These are phyloP conservation scores for Corythaeola cristata DNA, from an alignment of 2,113 vertebrate genomes.

Conservation along the genomic window DNA sequence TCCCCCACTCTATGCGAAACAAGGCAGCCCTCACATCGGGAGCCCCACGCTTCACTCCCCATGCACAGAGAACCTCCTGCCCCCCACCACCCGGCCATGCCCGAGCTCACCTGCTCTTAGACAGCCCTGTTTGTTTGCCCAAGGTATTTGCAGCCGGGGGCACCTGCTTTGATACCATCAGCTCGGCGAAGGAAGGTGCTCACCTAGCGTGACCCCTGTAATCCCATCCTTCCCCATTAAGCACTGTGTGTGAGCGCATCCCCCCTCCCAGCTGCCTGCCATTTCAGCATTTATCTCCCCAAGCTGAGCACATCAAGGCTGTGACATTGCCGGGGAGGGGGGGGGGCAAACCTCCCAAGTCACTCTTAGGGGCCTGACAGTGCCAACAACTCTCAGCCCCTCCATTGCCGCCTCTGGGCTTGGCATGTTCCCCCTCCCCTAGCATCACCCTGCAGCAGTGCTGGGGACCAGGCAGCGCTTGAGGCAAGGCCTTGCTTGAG, in stretches of 20 bases:
- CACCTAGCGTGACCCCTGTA: slow-evolving; percentile 75
- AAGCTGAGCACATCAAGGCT: not conserved
- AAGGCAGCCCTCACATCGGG: not conserved
- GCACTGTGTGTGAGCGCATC: slow-evolving; percentile 15
- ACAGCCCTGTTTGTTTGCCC: slow-evolving; percentile 72
- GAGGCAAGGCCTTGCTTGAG: not conserved
- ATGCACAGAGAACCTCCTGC: not conserved
- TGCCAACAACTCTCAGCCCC: too few species aligned
- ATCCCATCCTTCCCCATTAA: slow-evolving; percentile 73
- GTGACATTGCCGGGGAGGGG: not conserved
- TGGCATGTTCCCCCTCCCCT: too few species aligned
- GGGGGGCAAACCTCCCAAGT: not conserved
- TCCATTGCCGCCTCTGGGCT: not conserved
- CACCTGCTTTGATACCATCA: slow-evolving; percentile 75
- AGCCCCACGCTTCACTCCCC: not conserved
- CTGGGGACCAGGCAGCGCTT: not conserved
- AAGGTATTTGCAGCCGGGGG: slow-evolving; percentile 71
- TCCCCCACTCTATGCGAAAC: not conserved
- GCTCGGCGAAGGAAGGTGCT: slow-evolving; percentile 60
- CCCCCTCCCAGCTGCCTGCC: slow-evolving; percentile 35
- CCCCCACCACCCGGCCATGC: not conserved
- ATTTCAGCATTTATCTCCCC: slow-evolving; percentile 51
- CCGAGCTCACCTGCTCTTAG: slow-evolving; percentile 45
- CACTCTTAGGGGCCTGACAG: not conserved
- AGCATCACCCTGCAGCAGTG: not conserved